A percentile compares a stretch with the other conserved stretches of the same genome.
These are phyloP conservation scores for Smittia aterrima DNA, from an alignment of 2,888 invertebrate genomes.

Conservation along the genomic window DNA sequence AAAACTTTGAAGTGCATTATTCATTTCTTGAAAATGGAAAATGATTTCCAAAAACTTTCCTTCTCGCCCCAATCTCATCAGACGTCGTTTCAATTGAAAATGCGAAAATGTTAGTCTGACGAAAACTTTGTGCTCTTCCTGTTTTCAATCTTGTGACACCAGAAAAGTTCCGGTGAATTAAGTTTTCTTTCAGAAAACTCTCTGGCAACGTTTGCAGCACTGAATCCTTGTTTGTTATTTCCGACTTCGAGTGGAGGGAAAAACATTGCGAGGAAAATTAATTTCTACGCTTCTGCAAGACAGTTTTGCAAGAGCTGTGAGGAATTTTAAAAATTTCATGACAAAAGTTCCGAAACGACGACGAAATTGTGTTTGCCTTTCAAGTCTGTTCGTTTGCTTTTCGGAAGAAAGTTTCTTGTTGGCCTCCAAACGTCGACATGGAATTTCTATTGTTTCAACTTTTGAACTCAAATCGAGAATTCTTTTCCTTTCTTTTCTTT, in stretches of 20 bases:
- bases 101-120: neutral
- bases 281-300: neutral
- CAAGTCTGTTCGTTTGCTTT: no score
- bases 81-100: no score
- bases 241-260: neutral
- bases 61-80: no score
- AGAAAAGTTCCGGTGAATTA: neutral
- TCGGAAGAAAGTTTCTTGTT: no score
- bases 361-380: neutral
- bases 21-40: no score
- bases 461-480: neutral
- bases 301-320: constrained; percentile 17
- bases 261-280: constrained; percentile 8
- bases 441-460: neutral
- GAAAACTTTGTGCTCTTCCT: constrained; percentile 1
- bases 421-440: no score
- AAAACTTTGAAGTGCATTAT: neutral
- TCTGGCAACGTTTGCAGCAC: neutral
- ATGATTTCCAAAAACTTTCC: no score
- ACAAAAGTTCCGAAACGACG: constrained; percentile 14
- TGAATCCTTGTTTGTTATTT: constrained; percentile 18
- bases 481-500: neutral
- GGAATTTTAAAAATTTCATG: constrained; percentile 21
- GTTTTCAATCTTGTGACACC: constrained; percentile 25
- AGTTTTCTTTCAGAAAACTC: constrained; percentile 10